Percentiles rank a stretch among this genome's conserved stretches.
phyloP scores from a whole-genome alignment of 2,797 vertebrate genomes.

The Babyrousa celebensis region DNA sequence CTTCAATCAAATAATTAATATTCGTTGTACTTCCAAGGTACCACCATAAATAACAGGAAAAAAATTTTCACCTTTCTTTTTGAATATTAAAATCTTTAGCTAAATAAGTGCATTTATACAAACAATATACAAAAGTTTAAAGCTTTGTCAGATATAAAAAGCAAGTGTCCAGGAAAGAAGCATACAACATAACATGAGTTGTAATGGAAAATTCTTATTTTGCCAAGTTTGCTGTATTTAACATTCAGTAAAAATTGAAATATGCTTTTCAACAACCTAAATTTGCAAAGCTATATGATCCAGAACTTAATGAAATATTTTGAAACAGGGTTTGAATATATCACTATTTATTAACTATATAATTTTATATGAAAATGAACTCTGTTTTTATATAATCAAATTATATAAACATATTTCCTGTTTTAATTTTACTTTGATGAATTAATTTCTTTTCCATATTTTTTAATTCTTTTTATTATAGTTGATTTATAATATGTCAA shows the following conservation, averaged over 20 bases:
- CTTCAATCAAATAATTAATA: not conserved
- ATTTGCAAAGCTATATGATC: not conserved
- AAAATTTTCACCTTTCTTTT: not conserved
- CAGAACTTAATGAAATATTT: not conserved
- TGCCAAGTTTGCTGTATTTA: not conserved
- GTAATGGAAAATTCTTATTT: slow-evolving; percentile 12
- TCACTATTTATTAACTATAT: not conserved
- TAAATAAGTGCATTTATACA: slow-evolving; percentile 3
- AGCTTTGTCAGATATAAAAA: slow-evolving; percentile 39
- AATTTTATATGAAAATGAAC: slow-evolving; percentile 1
- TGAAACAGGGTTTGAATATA: not conserved
- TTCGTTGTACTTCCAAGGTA: slow-evolving; percentile 31
- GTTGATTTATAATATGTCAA: too few species aligned
- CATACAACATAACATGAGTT: not conserved
- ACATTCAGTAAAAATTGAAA: not conserved
- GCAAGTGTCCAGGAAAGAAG: slow-evolving; percentile 36
- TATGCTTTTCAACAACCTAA: not conserved
- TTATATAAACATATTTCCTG: not conserved
- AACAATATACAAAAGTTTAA: not conserved
- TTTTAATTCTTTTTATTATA: too few species aligned
- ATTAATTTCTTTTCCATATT: not conserved
- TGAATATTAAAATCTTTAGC: not conserved
- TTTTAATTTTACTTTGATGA: slow-evolving; percentile 62
- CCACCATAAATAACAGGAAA: not conserved
- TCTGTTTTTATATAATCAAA: not conserved